Base-by-base conservation (phyloP, 2,888 invertebrate genomes). In the Sympetrum striolatum region DNA sequence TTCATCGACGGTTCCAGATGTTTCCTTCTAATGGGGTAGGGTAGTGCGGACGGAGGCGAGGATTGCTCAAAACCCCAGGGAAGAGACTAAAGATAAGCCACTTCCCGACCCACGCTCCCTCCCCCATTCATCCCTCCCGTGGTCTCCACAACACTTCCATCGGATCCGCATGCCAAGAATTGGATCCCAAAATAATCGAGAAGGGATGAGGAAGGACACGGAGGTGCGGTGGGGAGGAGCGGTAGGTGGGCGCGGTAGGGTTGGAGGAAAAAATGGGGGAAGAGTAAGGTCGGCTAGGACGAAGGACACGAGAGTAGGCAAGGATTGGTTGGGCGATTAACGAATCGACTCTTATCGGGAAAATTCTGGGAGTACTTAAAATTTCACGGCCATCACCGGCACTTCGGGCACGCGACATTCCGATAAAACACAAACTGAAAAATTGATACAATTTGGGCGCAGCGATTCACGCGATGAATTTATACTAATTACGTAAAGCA, bases 141-240 rank as follows among this genome's bases (percentile, higher is more conserved):
- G 31, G 73, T 73, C 73, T 31, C 73, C 73, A 73, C 25, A 73
- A 73, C 73, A 73, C 73, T 25, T 31, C 73, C 73, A 73, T 31
- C 10, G 73, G 73, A 73, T 73, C 73, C 73, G 73, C 73, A 73
- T 73, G 73, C 73, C 73, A 73, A 73, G 73, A 73, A 73, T 73
- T 14, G 73, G 73, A 31, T 73, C 73, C 73, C 73, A 31, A 73
- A 73, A 80, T 80, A 80, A 37, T 44, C 53, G 44, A 48, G 80
- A 82, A 44, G 81, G 35, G 64, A 64, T 53, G 80, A 31, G 90
- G n/a, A 81, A 22, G 90, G 82, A 82, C 25, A 81, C 25, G 53
- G 53, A 90, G 82, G 86, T 37, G 90, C 53, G 79, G 48, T 39
- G 90, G 15, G 22, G 80, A 2, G 80, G 37, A 37, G 44, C n/a